A percentile compares a stretch with the other conserved stretches of the same genome.
These are phyloP conservation scores for Autographa pulchrina DNA, from an alignment of 2,888 invertebrate species.

Conservation along the genomic window DNA sequence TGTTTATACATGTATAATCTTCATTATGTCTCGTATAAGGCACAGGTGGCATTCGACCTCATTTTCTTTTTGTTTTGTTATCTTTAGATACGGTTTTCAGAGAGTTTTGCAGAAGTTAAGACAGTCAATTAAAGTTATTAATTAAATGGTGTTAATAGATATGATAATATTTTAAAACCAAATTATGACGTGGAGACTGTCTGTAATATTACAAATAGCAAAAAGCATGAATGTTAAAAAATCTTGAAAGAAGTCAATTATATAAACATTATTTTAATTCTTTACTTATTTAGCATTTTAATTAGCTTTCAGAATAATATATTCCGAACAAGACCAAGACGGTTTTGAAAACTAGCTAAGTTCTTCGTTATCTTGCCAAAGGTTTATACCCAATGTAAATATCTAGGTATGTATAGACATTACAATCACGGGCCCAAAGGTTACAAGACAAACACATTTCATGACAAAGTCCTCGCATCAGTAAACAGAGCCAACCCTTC, in stretches of 20 bases:
- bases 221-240: background rate
- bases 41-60: constrained; percentile 51
- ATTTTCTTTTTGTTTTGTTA: constrained; percentile 26
- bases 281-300: background rate
- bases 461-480: constrained; percentile 64
- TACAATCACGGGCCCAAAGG: constrained; percentile 23
- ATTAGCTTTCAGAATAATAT: background rate
- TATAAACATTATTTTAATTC: constrained; percentile 1
- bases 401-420: constrained; percentile 6
- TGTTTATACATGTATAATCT: constrained; percentile 67
- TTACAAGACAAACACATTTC: constrained; percentile 56
- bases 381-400: background rate
- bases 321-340: background rate
- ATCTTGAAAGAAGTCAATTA: background rate
- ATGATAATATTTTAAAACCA: no score
- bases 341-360: background rate
- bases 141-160: no score
- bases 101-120: no score
- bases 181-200: no score
- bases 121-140: no score
- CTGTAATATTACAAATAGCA: no score
- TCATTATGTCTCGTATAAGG: constrained; percentile 63
- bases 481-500: constrained; percentile 75
- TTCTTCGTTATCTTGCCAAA: background rate
- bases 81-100: background rate